Evolutionary conservation across 2,888 invertebrate species (phyloP), one percentile per base, ranked within the genome.

Genomic region (Drosophila picticornis): DNA sequence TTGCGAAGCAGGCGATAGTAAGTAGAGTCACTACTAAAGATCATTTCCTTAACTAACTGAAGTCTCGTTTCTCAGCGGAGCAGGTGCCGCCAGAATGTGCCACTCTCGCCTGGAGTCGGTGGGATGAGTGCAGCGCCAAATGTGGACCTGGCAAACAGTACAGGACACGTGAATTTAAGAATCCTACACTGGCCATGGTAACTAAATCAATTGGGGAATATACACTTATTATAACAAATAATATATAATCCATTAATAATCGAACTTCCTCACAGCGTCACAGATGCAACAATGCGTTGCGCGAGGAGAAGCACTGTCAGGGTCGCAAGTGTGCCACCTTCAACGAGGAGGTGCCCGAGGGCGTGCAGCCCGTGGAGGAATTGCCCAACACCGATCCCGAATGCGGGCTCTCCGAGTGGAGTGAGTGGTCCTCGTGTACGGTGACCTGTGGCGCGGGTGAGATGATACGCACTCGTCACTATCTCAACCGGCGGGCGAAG

Each of bases 361-460:
- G 78, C 0, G 81, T 57, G 0, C 79, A 82, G 19, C 61, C 80
- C 0, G 88, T 88, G 46, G 58, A 57, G 4, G 87, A 79, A 4
- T 40, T 63, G 22, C 67, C 80, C 0, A 69, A 71, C 2, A 19
- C 93, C n/a, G 94, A 94, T 83, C 94, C 94, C 0, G 93, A 95
- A 73, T 97, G 97, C 90, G 96, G 95, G 0, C 94, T 97, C 62
- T 95, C 96, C 0, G 94, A 94, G 25, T 98, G 97, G 97, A 95
- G 95, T 2, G 94, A 94, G 40, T 97, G 97, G 97, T 96, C 96
- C 0, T 94, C 95, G 32, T 97, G 97, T 92, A 96, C 96, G 7
- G 96, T 95, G 40, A 95, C 95, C 0, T 96, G 96, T 90, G 96
- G 96, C 4, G 94, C 94, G 57, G 96, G 97, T 0, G 94, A 95